Base-by-base conservation (phyloP, 1,140 invertebrate species). In the Megathymus violae region DNA sequence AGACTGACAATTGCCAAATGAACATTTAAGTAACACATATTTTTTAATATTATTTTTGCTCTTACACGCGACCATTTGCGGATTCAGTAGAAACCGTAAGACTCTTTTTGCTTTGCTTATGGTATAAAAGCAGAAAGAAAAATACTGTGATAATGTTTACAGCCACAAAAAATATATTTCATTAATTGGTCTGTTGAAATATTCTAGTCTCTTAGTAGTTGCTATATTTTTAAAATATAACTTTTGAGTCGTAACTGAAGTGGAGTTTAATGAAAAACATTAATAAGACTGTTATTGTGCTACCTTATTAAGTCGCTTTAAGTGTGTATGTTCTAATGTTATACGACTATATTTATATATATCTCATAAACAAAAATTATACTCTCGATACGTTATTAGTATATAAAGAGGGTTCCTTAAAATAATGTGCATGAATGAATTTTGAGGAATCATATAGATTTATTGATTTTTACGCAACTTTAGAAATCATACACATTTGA, bases 171-270 rank as follows among this genome's bases (percentile, higher is more conserved):
- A 54, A 25, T 25, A 10, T 14, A 54, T 19, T 27, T 50, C 34
- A 40, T 40, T 7, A 25, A 56, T 56, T 27, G 51, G 36, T 56
- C 40, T 11, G 22, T 31, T 16, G 38, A 15, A 56, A 56, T 41
- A 14, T 27, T 56, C 52, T 56, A 56, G 52, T 56, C 52, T 52
- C 50, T n/a, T n/a, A 43, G n/a, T 14, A 58, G 52, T 58, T 58
- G 52, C 52, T 58, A 58, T 58, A 58, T 58, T 56, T 31, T 43
- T 43, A 47, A 44, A 58, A 58, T 52, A 56, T 56, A 54, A 10
- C 7, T 40, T 22, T 58, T 44, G 40, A 44, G 40, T 14, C 31
- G n/a, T 19, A 51, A 51, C 15, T 13, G 47, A 50, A 50, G 48
- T 10, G 48, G 54, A 46, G 54, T 40, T 58, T n/a, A 31, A 58